Conservation (phyloP, 2,888 invertebrate species). For the Thereva unica region DNA sequence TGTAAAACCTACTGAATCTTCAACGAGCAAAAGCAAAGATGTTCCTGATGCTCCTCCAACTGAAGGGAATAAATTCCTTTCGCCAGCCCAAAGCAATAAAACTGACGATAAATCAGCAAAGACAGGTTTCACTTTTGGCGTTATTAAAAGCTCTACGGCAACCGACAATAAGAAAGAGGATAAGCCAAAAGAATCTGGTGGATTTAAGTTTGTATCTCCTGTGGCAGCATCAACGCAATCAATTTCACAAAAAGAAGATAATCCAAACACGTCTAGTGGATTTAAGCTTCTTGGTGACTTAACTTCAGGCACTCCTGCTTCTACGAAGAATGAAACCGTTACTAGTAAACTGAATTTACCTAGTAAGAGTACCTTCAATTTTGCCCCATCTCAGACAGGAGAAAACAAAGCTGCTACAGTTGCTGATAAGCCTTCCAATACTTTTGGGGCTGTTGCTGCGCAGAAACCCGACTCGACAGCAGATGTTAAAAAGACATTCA, state of each 20-base stretch:
- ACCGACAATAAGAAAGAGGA: slow-evolving; percentile 13
- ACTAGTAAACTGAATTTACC: slow-evolving; percentile 2
- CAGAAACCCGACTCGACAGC: slow-evolving; percentile 33
- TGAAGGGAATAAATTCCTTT: not conserved
- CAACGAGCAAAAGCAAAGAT: slow-evolving; percentile 18
- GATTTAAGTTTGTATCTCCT: slow-evolving; percentile 45
- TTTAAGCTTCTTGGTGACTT: slow-evolving; percentile 22
- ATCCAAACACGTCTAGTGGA: slow-evolving; percentile 1
- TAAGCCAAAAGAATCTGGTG: slow-evolving; percentile 28
- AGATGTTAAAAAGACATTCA: slow-evolving; percentile 31
- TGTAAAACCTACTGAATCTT: slow-evolving; percentile 12
- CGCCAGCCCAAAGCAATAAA: not conserved
- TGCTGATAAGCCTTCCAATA: slow-evolving; percentile 15
- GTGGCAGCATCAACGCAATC: not conserved
- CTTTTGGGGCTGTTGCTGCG: slow-evolving; percentile 27
- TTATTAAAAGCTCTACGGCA: not conserved
- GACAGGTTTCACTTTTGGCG: not conserved
- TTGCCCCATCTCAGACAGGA: slow-evolving; percentile 19
- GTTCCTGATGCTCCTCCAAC: not conserved
- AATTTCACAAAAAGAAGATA: not conserved
- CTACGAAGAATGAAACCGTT: not conserved
- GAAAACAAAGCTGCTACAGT: slow-evolving; percentile 34
- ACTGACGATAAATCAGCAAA: not conserved
- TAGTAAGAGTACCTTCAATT: slow-evolving; percentile 36
- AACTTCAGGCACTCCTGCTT: slow-evolving; percentile 1